Evolutionary conservation across 2,113 vertebrate species (phyloP).

Genomic region (Psammodynastes pulverulentus): DNA sequence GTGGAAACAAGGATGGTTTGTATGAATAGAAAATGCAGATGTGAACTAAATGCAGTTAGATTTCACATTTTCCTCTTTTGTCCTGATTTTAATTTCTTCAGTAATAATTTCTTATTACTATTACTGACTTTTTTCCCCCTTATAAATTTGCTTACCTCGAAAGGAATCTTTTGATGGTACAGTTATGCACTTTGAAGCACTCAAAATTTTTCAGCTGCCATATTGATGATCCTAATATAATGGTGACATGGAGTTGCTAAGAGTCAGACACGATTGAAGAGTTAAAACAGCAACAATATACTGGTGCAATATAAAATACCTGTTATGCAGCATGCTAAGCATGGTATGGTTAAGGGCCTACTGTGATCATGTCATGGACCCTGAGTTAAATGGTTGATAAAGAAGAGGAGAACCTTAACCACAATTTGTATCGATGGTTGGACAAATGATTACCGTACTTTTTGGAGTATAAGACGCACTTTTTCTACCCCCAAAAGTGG

Average conservation of each 20-base stretch:
- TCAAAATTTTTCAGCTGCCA: background rate
- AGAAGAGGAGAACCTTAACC: background rate
- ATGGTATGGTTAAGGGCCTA: background rate
- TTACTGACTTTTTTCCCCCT: background rate
- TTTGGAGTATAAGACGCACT: too few relatives aligned
- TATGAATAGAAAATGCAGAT: background rate
- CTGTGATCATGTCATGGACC: background rate
- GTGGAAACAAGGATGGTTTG: background rate
- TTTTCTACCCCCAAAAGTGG: too few relatives aligned
- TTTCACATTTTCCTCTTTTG: background rate
- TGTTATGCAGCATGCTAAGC: background rate
- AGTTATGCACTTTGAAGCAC: background rate
- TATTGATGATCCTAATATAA: background rate
- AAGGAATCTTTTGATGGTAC: background rate
- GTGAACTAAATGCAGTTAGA: background rate
- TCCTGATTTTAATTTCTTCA: background rate
- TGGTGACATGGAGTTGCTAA: background rate
- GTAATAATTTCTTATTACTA: background rate
- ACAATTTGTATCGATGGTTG: background rate
- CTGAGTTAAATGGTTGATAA: background rate
- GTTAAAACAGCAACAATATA: background rate
- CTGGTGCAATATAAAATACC: background rate
- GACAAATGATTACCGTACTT: background rate
- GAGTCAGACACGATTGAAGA: background rate
- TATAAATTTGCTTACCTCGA: background rate